phyloP scores from a whole-genome alignment of 2,888 invertebrate genomes.

The Aplocera efformata region DNA sequence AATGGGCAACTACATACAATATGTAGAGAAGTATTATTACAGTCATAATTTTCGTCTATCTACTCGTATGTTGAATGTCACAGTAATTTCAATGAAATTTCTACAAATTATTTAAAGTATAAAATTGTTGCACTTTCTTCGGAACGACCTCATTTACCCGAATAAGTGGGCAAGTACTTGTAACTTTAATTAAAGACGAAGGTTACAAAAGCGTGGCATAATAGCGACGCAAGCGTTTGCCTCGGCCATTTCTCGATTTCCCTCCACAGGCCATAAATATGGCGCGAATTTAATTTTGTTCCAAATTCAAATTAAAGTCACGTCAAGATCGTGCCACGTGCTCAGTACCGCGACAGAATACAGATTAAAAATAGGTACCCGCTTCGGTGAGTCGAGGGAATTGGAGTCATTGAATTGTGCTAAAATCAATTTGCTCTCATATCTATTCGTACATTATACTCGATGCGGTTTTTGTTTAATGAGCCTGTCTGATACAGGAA shows the following conservation, averaged over 20 bases:
- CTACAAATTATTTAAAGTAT: too few species aligned
- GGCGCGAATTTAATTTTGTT: conserved; percentile 72
- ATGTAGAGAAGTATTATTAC: too few species aligned
- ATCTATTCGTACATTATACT: too few species aligned
- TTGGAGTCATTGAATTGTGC: conserved; percentile 23
- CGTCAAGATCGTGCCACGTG: conserved; percentile 67
- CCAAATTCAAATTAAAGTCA: conserved; percentile 73
- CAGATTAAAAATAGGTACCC: conserved; percentile 37
- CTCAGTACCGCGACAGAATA: conserved; percentile 53
- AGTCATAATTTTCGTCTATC: too few species aligned
- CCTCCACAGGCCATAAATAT: conserved; percentile 70
- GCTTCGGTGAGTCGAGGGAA: conserved; percentile 18
- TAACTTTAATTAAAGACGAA: conserved; percentile 22
- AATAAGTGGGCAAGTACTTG: conserved; percentile 5
- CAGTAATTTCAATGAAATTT: conserved; percentile 1
- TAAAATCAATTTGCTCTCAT: conserved; percentile 20
- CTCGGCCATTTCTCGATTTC: conserved; percentile 52
- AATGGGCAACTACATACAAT: too few species aligned
- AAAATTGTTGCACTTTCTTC: too few species aligned
- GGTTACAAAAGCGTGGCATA: conserved; percentile 31
- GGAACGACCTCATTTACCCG: background rate
- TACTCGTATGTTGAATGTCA: too few species aligned
- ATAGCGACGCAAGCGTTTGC: conserved; percentile 33
- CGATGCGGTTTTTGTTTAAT: conserved; percentile 16
- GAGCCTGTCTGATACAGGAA: conserved; percentile 4